These are phyloP conservation scores for Rhagologus leucostigma DNA, from an alignment of 2,113 vertebrate species.

Conservation along the genomic window DNA sequence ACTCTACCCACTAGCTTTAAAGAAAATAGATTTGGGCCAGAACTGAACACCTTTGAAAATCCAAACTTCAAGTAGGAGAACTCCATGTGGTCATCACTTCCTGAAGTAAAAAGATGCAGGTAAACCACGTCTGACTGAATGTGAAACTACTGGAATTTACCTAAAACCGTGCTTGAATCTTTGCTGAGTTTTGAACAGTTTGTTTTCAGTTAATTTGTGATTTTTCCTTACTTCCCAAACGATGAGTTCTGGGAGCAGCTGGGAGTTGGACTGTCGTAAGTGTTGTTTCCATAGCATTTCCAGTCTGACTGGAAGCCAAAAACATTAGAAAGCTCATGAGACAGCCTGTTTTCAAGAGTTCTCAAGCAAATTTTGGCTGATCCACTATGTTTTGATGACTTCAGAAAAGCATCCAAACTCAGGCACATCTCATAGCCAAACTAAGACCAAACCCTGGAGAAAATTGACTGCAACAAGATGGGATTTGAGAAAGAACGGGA, in stretches of 20 bases:
- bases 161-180: neutral
- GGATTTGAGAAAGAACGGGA: neutral
- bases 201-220: neutral
- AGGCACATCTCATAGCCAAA: neutral
- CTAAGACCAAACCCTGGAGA: neutral
- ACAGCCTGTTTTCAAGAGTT: conserved; percentile 35
- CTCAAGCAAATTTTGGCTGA: conserved; percentile 29
- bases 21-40: neutral
- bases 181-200: neutral
- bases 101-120: neutral
- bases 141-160: neutral
- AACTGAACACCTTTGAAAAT: neutral
- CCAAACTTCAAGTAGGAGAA: neutral
- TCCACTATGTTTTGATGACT: neutral
- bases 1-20: neutral
- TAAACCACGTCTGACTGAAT: neutral
- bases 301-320: conserved; percentile 47
- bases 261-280: neutral
- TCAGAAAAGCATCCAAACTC: conserved; percentile 11
- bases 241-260: neutral
- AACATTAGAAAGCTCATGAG: conserved; percentile 33
- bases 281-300: conserved; percentile 57
- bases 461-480: neutral
- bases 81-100: neutral
- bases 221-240: neutral